Conservation (phyloP, 2,888 invertebrate genomes). For the Alentia gelatinosa region DNA sequence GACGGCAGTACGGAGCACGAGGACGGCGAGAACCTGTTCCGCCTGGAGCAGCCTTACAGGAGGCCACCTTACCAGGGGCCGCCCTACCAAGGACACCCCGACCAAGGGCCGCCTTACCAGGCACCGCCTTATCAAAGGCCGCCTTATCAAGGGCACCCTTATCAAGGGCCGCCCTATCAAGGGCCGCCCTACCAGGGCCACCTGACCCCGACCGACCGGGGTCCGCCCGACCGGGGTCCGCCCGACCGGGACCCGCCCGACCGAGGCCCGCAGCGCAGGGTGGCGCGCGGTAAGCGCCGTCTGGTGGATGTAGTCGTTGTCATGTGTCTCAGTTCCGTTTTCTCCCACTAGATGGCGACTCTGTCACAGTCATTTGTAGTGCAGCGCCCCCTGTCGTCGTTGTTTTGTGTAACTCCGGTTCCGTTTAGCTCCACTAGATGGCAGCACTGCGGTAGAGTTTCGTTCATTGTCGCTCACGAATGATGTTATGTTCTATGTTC, state of each 20-base stretch:
- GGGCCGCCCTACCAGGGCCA: neutral
- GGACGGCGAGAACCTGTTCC: neutral
- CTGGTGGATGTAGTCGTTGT: neutral
- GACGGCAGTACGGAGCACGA: neutral
- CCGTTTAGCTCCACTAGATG: neutral
- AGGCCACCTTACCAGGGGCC: neutral
- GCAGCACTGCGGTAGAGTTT: no score
- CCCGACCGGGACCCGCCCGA: neutral
- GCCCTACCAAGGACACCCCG: neutral
- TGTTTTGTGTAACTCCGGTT: no score
- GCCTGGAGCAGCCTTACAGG: neutral
- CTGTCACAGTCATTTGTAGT: no score
- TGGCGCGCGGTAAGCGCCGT: slow-evolving; percentile 17
- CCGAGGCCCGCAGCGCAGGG: neutral
- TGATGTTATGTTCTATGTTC: no score
- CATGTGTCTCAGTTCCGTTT: neutral
- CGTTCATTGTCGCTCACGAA: no score
- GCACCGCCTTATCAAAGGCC: no score
- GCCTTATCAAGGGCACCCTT: neutral
- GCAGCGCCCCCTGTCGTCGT: no score
- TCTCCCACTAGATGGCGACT: neutral
- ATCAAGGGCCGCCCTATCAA: neutral
- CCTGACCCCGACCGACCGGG: no score
- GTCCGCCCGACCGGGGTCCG: neutral
- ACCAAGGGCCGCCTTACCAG: neutral